Conservation (phyloP, 2,888 invertebrate species). For the Pachymerium ferrugineum region DNA sequence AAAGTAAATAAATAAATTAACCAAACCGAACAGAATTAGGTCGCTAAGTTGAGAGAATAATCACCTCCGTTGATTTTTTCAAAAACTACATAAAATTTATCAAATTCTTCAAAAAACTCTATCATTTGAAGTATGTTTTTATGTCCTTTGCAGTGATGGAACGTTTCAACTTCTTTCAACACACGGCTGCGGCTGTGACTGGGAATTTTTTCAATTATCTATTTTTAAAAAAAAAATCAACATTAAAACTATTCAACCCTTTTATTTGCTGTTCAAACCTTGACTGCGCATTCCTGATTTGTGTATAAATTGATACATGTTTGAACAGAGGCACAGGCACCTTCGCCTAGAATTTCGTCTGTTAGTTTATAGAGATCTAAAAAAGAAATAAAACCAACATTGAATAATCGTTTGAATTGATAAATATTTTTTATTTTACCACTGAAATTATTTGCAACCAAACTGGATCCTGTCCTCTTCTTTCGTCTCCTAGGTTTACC, state of each 20-base stretch:
- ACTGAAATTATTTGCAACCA: slow-evolving; percentile 86
- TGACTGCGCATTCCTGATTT: slow-evolving; percentile 91
- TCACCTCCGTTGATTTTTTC: slow-evolving; percentile 89
- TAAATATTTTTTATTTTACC: slow-evolving; percentile 52
- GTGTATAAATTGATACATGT: slow-evolving; percentile 88
- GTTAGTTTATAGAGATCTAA: slow-evolving; percentile 85
- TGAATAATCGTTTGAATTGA: not conserved
- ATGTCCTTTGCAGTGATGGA: slow-evolving; percentile 96
- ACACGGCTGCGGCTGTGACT: slow-evolving; percentile 90
- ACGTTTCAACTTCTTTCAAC: slow-evolving; percentile 97
- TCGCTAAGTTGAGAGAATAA: slow-evolving; percentile 33
- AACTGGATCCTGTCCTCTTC: slow-evolving; percentile 72
- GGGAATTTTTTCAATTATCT: slow-evolving; percentile 88
- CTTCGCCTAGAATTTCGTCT: slow-evolving; percentile 91
- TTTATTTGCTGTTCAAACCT: slow-evolving; percentile 49
- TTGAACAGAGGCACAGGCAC: slow-evolving; percentile 92
- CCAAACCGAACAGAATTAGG: not conserved
- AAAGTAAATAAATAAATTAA: slow-evolving; percentile 11
- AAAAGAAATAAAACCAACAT: not conserved
- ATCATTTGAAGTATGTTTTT: slow-evolving; percentile 95
- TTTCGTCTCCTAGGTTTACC: slow-evolving; percentile 86
- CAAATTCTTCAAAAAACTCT: slow-evolving; percentile 95
- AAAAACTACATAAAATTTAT: slow-evolving; percentile 86
- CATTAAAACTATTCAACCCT: not conserved
- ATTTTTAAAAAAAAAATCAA: slow-evolving; percentile 33